Base-by-base conservation (phyloP, 1,140 invertebrate species). In the Psix sp. region DNA sequence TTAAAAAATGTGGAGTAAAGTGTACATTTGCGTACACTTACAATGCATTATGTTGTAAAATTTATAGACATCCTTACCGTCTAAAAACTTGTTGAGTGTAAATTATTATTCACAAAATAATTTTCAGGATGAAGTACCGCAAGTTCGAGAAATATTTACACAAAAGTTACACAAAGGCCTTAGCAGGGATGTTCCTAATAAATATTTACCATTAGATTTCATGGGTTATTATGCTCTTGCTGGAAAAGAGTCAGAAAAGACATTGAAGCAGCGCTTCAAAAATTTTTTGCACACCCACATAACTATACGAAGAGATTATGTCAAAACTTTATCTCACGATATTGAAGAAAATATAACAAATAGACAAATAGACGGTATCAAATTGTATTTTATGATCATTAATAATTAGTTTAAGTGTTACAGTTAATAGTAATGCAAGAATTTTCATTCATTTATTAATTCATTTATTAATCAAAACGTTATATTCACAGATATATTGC, bases 171-270 rank as follows among this genome's bases (percentile, higher is more conserved):
- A 98, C 82, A 98, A 98, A 89, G 95, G 95, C 38, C 86, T 94
- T 17, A 88, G 91, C 4, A 89, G 92, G 84, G 94, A 94, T 70
- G 91, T 96, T 73, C 94, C 94, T 16, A 92, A 94, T 73, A 94
- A 94, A 84, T 96, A 94, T 83, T 88, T 99, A 39, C 96, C 97
- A 1, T 85, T 98, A 43, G 96, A 98, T 86, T 99, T 98, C 87
- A 97, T 99, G 96, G 96, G 96, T 17, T 95, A 96, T 83, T 97
- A 98, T 86, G 93, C 93, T 6, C 87, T 98, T 16, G 94, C 91
- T 17, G 96, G 95, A 6, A 91, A 94, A 66, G 96, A 98, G 86
- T 90, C 92, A 16, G 93, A 96, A 56, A 92, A 93, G 71, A 90
- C 91, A 70, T 84, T 95, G 26, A 91, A 91, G 56, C 80, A 79